Conservation (phyloP, 2,888 invertebrate genomes). For the Agrochola litura region DNA sequence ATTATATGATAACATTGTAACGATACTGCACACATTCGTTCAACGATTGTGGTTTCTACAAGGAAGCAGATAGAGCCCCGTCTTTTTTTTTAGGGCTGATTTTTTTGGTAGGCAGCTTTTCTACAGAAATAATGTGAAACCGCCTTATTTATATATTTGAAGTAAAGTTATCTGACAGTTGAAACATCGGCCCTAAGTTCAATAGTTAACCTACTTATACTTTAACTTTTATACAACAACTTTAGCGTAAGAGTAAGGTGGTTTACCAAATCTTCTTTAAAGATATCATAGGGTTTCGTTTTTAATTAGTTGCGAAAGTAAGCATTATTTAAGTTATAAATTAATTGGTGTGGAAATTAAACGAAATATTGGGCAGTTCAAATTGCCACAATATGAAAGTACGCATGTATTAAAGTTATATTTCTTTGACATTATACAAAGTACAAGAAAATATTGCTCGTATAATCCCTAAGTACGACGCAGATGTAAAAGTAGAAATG, state of each 20-base stretch:
- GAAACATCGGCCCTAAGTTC: not conserved
- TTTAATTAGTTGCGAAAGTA: not conserved
- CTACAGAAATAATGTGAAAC: too few species aligned
- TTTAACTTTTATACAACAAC: not conserved
- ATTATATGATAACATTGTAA: conserved; percentile 32
- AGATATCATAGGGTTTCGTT: not conserved
- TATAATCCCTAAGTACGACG: conserved; percentile 39
- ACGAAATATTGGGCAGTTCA: not conserved
- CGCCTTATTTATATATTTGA: too few species aligned
- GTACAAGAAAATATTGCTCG: conserved; percentile 37
- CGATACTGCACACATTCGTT: conserved; percentile 26
- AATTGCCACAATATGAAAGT: not conserved
- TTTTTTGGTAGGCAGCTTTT: not conserved
- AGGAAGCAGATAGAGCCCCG: not conserved
- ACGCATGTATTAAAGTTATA: not conserved
- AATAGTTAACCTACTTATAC: not conserved
- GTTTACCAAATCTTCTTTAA: not conserved
- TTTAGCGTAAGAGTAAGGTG: too few species aligned
- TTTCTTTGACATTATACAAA: conserved; percentile 35
- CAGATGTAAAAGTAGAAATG: conserved; percentile 62
- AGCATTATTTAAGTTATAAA: not conserved
- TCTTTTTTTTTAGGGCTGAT: not conserved
- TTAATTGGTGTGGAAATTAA: not conserved
- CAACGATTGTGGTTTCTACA: conserved; percentile 29
- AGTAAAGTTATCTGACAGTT: not conserved